A percentile compares a stretch with the other conserved stretches of the same genome.
Conservation (phyloP, 2,797 vertebrate genomes). For the Trachurus trachurus region DNA sequence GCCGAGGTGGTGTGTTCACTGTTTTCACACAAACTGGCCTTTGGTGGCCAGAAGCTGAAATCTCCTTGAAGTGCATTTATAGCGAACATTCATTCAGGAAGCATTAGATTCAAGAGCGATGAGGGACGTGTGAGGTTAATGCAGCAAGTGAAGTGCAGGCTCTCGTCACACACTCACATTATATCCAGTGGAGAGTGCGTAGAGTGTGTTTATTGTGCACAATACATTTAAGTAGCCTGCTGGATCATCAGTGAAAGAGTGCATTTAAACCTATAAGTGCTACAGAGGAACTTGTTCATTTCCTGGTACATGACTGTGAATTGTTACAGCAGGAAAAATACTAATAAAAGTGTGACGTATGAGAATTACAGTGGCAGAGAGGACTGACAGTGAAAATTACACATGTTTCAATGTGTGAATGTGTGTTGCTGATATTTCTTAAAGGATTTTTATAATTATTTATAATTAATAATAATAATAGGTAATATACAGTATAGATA, state of each 20-base stretch:
- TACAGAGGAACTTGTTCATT: not conserved
- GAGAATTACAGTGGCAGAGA: no score
- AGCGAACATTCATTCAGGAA: slow-evolving; percentile 5
- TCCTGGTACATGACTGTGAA: not conserved
- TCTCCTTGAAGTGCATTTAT: not conserved
- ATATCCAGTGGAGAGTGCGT: not conserved
- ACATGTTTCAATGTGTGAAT: no score
- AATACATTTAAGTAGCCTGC: not conserved
- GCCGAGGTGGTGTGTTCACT: not conserved
- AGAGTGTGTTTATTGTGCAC: not conserved
- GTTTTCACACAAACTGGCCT: not conserved
- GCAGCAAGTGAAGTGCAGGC: not conserved
- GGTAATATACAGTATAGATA: no score
- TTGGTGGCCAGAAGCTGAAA: not conserved
- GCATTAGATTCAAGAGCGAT: not conserved
- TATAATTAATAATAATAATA: no score
- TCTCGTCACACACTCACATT: not conserved
- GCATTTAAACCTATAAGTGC: no score
- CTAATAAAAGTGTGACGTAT: no score
- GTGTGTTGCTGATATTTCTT: no score
- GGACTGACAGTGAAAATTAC: no score
- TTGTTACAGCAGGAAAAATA: no score
- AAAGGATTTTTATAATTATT: no score
- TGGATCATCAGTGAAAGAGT: not conserved
- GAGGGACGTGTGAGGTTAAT: not conserved